Evolutionary conservation across 2,797 vertebrate genomes (phyloP), one percentile per base, ranked within the genome.

Genomic region (Echiichthys vipera): DNA sequence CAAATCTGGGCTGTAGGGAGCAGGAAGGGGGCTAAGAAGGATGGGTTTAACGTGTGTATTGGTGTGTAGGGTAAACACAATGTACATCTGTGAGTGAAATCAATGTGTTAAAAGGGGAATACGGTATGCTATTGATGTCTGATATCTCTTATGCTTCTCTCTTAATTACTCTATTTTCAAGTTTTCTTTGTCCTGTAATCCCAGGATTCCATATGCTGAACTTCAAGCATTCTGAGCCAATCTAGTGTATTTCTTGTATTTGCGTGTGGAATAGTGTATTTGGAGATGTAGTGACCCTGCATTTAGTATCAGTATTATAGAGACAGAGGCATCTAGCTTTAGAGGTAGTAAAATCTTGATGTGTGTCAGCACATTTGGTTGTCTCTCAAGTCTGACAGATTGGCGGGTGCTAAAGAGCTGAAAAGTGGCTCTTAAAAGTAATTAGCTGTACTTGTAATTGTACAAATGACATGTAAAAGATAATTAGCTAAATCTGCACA

Each of bases 1-100:
- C 74, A 89, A 91, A 89, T 88, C 80, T 80, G 72, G 58, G 69
- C 80, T 76, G 51, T 49, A 37, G 56, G 67, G 78, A 69, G 65
- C 55, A 63, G 34, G 34, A 58, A 47, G 20, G 30, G 30, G 42
- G 46, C 64, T 74, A 50, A 75, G 69, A 55, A 34, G 39, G 64
- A 74, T 50, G 24, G 70, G 29, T 75, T n/a, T 77, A 55, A 43
- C 43, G n/a, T 65, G 43, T 34, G 4, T 50, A 24, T 74, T 56
- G 67, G 50, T 62, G 34, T 76, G 17, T 5, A 40, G 47, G 50
- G 17, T 74, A 78, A 71, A 66, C 40, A 59, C 5, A 74, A 32
- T 61, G 17, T 12, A 45, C 22, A 10, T 65, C 22, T 6, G 15
- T 11, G 27, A 37, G 18, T 61, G 27, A 37, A 32, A 46, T 40